Evolutionary conservation across 1,140 invertebrate genomes (phyloP).

Genomic region (Zaprionus vittiger): DNA sequence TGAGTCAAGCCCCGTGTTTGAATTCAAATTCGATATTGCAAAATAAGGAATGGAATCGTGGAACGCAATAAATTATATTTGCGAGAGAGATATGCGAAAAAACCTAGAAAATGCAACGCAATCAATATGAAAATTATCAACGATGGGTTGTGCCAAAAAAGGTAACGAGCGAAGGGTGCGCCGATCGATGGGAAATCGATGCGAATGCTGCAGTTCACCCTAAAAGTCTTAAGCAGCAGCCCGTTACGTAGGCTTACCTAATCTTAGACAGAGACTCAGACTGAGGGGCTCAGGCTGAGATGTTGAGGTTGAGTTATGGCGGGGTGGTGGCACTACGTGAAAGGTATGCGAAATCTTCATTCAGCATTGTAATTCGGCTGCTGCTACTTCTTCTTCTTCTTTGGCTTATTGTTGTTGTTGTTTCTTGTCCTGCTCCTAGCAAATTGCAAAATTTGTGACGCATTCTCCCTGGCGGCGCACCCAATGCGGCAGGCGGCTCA

Average conservation of each 20-base stretch:
- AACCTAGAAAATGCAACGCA: constrained; percentile 49
- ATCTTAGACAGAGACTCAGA: constrained; percentile 31
- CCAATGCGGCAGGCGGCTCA: constrained; percentile 15
- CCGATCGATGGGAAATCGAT: constrained; percentile 65
- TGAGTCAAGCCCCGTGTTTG: constrained; percentile 51
- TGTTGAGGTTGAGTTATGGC: constrained; percentile 43
- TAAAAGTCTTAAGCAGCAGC: constrained; percentile 35
- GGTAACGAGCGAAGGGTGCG: constrained; percentile 56
- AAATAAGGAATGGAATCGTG: constrained; percentile 29
- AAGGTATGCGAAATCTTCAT: constrained; percentile 57
- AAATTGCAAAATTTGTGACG: constrained; percentile 76
- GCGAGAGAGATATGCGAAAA: constrained; percentile 56
- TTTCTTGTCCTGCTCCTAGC: constrained; percentile 43
- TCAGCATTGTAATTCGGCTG: not conserved
- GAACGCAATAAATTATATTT: constrained; percentile 78
- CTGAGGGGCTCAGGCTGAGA: constrained; percentile 5
- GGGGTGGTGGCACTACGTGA: constrained; percentile 29
- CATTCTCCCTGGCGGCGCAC: constrained; percentile 46
- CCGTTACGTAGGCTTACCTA: constrained; percentile 30
- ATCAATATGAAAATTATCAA: constrained; percentile 61
- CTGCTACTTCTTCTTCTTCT: constrained; percentile 17
- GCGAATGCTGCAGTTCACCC: constrained; percentile 43
- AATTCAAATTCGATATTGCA: constrained; percentile 72
- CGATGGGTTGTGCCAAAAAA: constrained; percentile 29
- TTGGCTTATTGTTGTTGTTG: not conserved